Base-by-base conservation (phyloP, 2,797 vertebrate species). In the Aotus griseimembra region DNA sequence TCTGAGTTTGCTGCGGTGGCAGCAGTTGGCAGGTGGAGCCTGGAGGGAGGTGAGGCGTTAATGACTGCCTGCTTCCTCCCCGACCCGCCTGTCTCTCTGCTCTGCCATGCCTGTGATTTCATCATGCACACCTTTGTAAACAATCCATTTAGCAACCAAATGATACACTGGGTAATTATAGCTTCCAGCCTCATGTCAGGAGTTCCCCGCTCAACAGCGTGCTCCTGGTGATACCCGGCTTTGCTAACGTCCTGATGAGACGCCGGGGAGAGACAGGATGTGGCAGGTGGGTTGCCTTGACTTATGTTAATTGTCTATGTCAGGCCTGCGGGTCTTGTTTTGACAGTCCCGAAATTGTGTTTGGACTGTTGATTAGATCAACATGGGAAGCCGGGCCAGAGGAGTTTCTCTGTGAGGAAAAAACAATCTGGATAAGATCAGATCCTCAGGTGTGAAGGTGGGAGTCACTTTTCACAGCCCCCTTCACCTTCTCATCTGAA, bases 91-190 rank as follows among this genome's bases (percentile, higher is more conserved):
- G 7, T 52, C 48, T 86, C 33, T 76, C 22, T 2, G 89, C 72
- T 22, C 91, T 67, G 96, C 81, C 48, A 1, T 14, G 41, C 70
- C 94, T 92, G 46, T 86, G 92, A 94, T 98, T 97, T 97, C 86
- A 50, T 24, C 84, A 92, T 22, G 41, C 4, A 73, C 77, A 94
- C 84, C 90, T 97, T 94, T 96, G 96, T 92, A 97, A 98, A 97
- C 88, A 96, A 79, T 90, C 92, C 84, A 14, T 96, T 98, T 96
- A 97, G 72, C 82, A 86, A 88, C 70, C 95, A 90, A 95, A 97
- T 97, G 96, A 97, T 84, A 90, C 0, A 0, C 92, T 24, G 28
- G 86, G 84, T 97, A 97, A 98, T 96, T 96, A 98, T 24, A 97
- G 72, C 96, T 98, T 93, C 92, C 95, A 96, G 90, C 26, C 70